These are phyloP conservation scores for Platysternon megacephalum DNA, from an alignment of 2,113 vertebrate genomes.

Conservation along the genomic window DNA sequence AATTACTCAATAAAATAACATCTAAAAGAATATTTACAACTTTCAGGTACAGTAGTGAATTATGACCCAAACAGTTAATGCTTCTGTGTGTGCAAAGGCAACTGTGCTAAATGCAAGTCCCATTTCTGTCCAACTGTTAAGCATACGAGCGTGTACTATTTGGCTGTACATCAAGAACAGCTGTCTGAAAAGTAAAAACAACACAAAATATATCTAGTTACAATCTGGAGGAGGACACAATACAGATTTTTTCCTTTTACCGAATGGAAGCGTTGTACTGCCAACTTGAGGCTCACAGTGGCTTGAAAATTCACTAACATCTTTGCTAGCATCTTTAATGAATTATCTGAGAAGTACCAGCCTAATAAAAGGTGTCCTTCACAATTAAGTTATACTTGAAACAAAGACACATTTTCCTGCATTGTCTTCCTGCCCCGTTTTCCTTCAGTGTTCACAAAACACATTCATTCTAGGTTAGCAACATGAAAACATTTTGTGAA, in stretches of 20 bases:
- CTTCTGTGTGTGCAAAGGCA: not conserved
- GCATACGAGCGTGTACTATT: not conserved
- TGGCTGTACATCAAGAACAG: slow-evolving; percentile 14
- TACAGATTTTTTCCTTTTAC: not conserved
- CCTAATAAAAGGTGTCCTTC: not conserved
- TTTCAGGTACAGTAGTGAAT: not conserved
- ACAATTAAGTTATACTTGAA: not conserved
- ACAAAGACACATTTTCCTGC: not conserved
- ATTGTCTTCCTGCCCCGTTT: not conserved
- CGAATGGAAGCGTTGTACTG: not conserved
- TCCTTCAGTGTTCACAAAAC: not conserved
- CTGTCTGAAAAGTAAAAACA: slow-evolving; percentile 34
- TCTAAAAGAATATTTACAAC: not conserved
- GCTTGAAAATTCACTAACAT: not conserved
- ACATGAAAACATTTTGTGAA: not conserved
- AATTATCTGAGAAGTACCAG: not conserved
- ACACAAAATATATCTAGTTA: slow-evolving; percentile 10
- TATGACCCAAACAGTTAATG: not conserved
- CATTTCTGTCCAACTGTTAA: not conserved
- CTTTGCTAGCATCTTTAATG: not conserved
- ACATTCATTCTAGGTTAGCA: not conserved
- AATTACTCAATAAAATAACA: not conserved
- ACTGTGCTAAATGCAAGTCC: not conserved
- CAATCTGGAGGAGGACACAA: slow-evolving; percentile 15
- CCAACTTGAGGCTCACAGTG: not conserved